These are phyloP conservation scores for Siderastrea radians DNA, from an alignment of 92 coral and sea anemone genomes.

Conservation along the genomic window DNA sequence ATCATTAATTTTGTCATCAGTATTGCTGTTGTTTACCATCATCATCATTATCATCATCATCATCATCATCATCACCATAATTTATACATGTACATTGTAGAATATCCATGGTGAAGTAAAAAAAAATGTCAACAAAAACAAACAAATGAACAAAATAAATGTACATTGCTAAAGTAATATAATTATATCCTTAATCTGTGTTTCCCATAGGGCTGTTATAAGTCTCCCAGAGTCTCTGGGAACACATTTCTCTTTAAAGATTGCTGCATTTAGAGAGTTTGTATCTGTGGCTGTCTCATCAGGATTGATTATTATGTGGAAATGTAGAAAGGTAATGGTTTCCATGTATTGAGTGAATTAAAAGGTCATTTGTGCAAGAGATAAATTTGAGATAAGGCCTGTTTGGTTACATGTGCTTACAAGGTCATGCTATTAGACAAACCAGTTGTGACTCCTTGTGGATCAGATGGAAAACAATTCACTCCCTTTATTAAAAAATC, in stretches of 20 bases:
- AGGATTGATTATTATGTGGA: conserved; percentile 83
- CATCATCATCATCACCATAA: no score
- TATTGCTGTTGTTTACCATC: no score
- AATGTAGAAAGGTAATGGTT: conserved; percentile 77
- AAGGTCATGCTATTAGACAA: neutral
- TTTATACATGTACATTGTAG: no score
- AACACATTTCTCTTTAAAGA: conserved; percentile 66
- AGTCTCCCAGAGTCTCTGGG: conserved; percentile 72
- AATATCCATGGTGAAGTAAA: no score
- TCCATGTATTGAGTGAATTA: no score
- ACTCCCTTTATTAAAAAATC: no score
- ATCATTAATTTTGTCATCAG: no score
- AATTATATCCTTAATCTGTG: neutral
- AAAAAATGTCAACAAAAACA: no score
- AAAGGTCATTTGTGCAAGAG: neutral
- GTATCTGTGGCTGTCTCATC: conserved; percentile 79
- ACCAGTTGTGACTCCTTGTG: neutral
- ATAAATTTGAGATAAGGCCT: neutral
- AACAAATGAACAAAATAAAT: neutral
- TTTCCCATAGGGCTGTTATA: conserved; percentile 79
- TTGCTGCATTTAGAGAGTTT: conserved; percentile 67
- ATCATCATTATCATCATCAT: no score
- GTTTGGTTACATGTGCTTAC: neutral
- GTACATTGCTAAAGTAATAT: neutral
- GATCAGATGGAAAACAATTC: no score